Conservation (phyloP, 1,140 invertebrate genomes). For the Caenorhabditis briggsae region DNA sequence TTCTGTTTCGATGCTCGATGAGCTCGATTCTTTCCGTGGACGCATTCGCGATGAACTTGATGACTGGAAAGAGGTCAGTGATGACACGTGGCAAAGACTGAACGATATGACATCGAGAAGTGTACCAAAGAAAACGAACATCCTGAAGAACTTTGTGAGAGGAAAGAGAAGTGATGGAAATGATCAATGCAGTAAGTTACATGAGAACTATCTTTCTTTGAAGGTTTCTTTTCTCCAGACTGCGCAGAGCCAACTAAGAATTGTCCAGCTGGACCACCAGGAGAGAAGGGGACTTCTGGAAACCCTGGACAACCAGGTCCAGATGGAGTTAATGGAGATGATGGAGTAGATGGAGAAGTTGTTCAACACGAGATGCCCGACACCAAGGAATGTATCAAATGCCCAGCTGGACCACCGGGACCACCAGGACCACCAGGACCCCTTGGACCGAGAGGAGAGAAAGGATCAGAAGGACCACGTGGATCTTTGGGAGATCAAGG, state of each 20-base stretch:
- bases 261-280: constrained; percentile 44
- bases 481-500: constrained; percentile 44
- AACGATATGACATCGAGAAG: constrained; percentile 41
- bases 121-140: constrained; percentile 26
- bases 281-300: constrained; percentile 46
- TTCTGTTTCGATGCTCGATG: constrained; percentile 19
- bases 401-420: constrained; percentile 42
- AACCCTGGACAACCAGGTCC: constrained; percentile 51
- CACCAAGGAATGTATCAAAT: constrained; percentile 9
- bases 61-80: constrained; percentile 34
- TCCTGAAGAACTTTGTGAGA: constrained; percentile 17
- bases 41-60: not conserved
- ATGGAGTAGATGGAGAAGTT: constrained; percentile 7
- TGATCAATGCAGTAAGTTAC: constrained; percentile 37
- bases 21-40: constrained; percentile 21
- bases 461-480: constrained; percentile 35
- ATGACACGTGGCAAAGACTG: constrained; percentile 33
- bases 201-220: not conserved
- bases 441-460: constrained; percentile 44
- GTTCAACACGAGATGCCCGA: constrained; percentile 35
- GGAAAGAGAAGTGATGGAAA: constrained; percentile 43
- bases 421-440: constrained; percentile 56
- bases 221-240: not conserved
- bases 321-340: constrained; percentile 48
- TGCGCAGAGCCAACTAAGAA: constrained; percentile 37